Conservation (phyloP, 2,888 invertebrate genomes). For the Pilophorus perplexus region DNA sequence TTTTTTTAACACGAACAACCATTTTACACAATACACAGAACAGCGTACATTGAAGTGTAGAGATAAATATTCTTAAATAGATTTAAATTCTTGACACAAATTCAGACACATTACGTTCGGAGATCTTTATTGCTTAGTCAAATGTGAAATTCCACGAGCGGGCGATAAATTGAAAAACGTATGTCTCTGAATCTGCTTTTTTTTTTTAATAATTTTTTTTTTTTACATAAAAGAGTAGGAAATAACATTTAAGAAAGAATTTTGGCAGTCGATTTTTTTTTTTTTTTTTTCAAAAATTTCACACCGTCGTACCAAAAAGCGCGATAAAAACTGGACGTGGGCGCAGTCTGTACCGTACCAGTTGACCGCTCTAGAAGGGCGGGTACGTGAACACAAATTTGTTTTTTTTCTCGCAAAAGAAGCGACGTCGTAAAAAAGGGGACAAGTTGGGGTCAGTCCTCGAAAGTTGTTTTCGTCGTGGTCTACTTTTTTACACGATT, state of each 20-base stretch:
- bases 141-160: too few relatives aligned
- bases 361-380: too few relatives aligned
- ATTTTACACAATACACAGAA: constrained; percentile 27
- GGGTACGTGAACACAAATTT: constrained; percentile 5
- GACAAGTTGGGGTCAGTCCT: too few relatives aligned
- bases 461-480: constrained; percentile 3
- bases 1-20: constrained; percentile 17
- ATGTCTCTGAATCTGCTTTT: constrained; percentile 13
- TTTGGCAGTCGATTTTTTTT: constrained; percentile 1
- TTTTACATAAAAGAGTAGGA: not conserved
- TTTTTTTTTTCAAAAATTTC: constrained; percentile 2
- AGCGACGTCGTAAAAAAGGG: constrained; percentile 27
- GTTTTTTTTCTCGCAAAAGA: not conserved
- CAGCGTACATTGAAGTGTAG: constrained; percentile 6
- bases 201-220: not conserved
- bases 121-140: constrained; percentile 42
- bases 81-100: constrained; percentile 31
- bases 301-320: too few relatives aligned
- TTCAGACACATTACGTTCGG: constrained; percentile 25
- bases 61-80: constrained; percentile 10
- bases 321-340: constrained; percentile 32
- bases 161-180: constrained; percentile 5
- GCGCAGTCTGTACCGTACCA: constrained; percentile 16
- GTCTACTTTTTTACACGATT: constrained; percentile 20
- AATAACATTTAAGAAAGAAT: not conserved